These are phyloP conservation scores for Oscheius myriophilus DNA, from an alignment of 2,888 invertebrate species.

Conservation along the genomic window DNA sequence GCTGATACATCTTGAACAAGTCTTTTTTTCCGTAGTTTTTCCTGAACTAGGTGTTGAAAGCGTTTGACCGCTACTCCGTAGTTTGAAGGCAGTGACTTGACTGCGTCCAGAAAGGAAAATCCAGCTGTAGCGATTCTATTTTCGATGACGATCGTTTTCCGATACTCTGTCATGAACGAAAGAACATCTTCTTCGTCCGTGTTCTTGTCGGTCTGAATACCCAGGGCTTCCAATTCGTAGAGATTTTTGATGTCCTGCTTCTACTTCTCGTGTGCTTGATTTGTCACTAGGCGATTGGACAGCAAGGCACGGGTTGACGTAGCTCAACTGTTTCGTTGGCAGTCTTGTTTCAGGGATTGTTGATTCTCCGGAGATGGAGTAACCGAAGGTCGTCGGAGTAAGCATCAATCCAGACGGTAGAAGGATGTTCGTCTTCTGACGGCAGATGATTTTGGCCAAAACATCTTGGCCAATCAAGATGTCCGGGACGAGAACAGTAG, in stretches of 20 bases:
- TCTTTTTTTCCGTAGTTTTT: neutral
- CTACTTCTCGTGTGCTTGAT: no score
- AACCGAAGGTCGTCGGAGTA: neutral
- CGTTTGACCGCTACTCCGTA: neutral
- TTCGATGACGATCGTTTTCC: neutral
- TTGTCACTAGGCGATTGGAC: neutral
- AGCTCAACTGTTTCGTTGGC: no score
- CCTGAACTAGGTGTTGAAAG: neutral
- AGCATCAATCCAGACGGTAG: neutral
- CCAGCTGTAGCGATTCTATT: neutral
- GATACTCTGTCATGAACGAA: neutral
- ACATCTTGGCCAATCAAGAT: neutral
- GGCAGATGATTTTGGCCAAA: neutral
- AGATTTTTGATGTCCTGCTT: constrained; percentile 1
- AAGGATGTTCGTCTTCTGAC: neutral
- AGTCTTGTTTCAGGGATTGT: neutral
- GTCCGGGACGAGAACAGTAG: neutral
- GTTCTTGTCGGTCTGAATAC: neutral
- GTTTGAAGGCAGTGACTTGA: neutral
- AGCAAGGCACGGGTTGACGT: neutral
- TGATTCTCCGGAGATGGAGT: neutral
- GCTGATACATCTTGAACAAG: neutral
- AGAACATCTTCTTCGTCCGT: neutral
- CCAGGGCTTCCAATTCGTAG: neutral
- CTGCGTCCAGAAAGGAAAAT: neutral